Evolutionary conservation across 2,888 invertebrate genomes (phyloP), one percentile per base, ranked within the genome.

Genomic region (Pilophorus perplexus): DNA sequence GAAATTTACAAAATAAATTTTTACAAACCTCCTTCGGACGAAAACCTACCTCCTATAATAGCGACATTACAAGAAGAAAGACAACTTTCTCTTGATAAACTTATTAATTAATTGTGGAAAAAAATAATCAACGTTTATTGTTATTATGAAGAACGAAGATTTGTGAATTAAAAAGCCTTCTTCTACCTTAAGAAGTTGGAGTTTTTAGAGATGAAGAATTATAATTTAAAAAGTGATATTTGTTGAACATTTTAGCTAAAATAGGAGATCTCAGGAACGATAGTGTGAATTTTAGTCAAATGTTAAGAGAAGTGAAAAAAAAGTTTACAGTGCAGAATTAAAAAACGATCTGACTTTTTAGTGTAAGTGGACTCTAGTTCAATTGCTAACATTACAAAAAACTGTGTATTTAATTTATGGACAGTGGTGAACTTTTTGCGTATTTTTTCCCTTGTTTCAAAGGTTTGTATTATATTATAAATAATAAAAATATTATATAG

Each of bases 331-430:
- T 52, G 62, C 18, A 33, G n/a, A 44, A 44, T 44, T n/a, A 28
- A 38, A 57, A 38, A 52, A 64, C 50, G 40, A 64, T 64, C 50
- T 52, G 50, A 64, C 64, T 52, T 38, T 64, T 64, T 64, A 50
- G 40, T 64, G 50, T 64, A 64, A 64, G 64, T 64, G 57, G 66
- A 66, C 66, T 57, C 66, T 66, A 66, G 66, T 66, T 66, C 66
- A 66, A 66, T 66, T 66, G 46, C 50, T 38, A 57, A 59, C 59
- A 25, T 59, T 42, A 25, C 42, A 55, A 33, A 52, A 33, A 59
- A 59, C 27, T 50, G 62, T 64, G 64, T 64, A 64, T 64, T 48
- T 64, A 59, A 59, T 59, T 59, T 59, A 59, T 59, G 59, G 59
- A 59, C 59, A 59, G 48, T 64, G 64, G 37, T 42, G n/a, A 46